Conservation (phyloP, 1,140 invertebrate species). For the Olivierus martensii region DNA sequence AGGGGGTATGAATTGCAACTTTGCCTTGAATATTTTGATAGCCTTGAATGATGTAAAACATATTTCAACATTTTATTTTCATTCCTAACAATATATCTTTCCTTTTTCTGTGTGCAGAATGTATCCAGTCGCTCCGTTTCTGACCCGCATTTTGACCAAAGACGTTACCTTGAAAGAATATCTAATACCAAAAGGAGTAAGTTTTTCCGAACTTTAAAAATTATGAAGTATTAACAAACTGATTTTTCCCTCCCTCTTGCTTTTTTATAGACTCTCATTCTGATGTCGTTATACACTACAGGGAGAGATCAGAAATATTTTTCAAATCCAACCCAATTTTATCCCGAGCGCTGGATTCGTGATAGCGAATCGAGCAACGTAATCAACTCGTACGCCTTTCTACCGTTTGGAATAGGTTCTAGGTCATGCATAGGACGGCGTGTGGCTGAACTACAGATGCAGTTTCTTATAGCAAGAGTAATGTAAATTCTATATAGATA, state of each 20-base stretch:
- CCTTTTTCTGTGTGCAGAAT: slow-evolving; percentile 26
- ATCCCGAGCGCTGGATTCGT: slow-evolving; percentile 56
- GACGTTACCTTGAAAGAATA: slow-evolving; percentile 28
- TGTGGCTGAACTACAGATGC: slow-evolving; percentile 58
- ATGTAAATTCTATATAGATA: neutral
- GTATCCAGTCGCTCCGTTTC: slow-evolving; percentile 72
- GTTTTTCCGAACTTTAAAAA: too few relatives aligned
- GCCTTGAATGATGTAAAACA: too few relatives aligned
- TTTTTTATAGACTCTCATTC: slow-evolving; percentile 52
- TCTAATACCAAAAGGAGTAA: too few relatives aligned
- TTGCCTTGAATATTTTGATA: too few relatives aligned
- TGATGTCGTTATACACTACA: slow-evolving; percentile 66
- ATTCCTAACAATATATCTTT: too few relatives aligned
- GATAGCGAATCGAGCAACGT: slow-evolving; percentile 37
- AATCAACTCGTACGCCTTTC: slow-evolving; percentile 33
- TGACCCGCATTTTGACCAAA: slow-evolving; percentile 53
- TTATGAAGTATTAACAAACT: slow-evolving; percentile 38
- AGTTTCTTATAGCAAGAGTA: slow-evolving; percentile 38
- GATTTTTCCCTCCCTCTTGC: slow-evolving; percentile 49
- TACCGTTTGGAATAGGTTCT: slow-evolving; percentile 67
- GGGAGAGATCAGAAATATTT: slow-evolving; percentile 56
- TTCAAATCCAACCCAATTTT: slow-evolving; percentile 46
- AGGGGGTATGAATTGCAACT: too few relatives aligned
- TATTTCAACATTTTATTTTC: too few relatives aligned
- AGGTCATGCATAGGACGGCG: slow-evolving; percentile 68